Conservation (phyloP, 1,140 invertebrate genomes). For the Hycleus cichorii region DNA sequence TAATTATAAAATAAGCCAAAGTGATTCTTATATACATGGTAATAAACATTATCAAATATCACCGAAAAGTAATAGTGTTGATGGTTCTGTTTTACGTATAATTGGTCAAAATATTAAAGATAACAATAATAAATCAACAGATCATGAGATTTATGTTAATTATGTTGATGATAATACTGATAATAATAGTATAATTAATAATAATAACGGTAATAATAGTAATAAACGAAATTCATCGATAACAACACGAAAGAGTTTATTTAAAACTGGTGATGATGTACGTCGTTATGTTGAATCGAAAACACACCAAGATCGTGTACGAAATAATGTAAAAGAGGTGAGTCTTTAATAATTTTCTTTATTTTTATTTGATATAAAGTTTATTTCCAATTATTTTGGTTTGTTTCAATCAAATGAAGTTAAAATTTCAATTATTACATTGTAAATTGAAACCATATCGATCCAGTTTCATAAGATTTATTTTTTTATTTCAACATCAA, state of each 20-base stretch:
- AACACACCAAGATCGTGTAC: conserved; percentile 29
- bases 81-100: conserved; percentile 14
- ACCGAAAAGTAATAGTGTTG: conserved; percentile 20
- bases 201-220: conserved; percentile 23
- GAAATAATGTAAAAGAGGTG: conserved; percentile 35
- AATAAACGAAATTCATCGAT: conserved; percentile 30
- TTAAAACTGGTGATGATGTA: conserved; percentile 12
- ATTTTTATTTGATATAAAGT: too few species aligned
- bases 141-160: conserved; percentile 30
- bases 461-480: too few species aligned
- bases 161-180: conserved; percentile 25
- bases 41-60: conserved; percentile 26
- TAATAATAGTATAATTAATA: conserved; percentile 25
- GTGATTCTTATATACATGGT: conserved; percentile 21
- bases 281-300: conserved; percentile 23
- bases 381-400: too few species aligned
- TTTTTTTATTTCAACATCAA: too few species aligned
- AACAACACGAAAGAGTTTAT: conserved; percentile 17
- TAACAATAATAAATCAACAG: conserved; percentile 6
- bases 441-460: too few species aligned
- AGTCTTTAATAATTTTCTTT: not conserved
- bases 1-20: conserved; percentile 20
- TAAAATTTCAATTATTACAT: too few species aligned
- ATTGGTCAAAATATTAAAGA: conserved; percentile 4
- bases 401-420: too few species aligned